These are phyloP conservation scores for Lepisosteus osseus DNA, from an alignment of 2,113 vertebrate species.

Conservation along the genomic window DNA sequence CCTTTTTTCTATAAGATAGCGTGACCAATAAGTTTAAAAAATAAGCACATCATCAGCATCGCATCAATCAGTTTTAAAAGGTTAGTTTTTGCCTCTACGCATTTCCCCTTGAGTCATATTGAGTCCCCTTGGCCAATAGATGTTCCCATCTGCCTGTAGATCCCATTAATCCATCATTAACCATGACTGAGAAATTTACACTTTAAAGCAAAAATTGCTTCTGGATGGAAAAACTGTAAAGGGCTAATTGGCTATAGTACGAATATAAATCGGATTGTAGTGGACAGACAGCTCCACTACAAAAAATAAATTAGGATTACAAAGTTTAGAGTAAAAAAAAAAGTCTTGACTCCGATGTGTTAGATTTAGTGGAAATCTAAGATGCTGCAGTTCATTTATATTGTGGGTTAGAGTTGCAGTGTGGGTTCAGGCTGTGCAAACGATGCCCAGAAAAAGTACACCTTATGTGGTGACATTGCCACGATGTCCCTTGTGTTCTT, in stretches of 20 bases:
- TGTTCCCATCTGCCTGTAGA: slow-evolving; percentile 65
- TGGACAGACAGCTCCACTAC: background rate
- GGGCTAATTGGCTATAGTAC: background rate
- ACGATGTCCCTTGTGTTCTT: background rate
- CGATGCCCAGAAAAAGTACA: too few species aligned
- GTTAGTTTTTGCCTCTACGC: background rate
- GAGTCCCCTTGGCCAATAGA: slow-evolving; percentile 52
- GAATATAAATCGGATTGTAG: background rate
- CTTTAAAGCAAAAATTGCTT: slow-evolving; percentile 35
- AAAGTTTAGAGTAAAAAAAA: too few species aligned
- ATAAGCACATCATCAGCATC: too few species aligned
- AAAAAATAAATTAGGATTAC: too few species aligned
- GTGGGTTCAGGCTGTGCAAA: too few species aligned
- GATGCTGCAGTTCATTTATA: too few species aligned
- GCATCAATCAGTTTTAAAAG: too few species aligned
- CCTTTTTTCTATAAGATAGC: background rate
- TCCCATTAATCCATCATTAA: slow-evolving; percentile 64
- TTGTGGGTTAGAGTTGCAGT: too few species aligned
- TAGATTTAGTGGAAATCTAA: too few species aligned
- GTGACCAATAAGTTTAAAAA: too few species aligned
- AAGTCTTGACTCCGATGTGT: too few species aligned
- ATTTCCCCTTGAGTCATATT: slow-evolving; percentile 14
- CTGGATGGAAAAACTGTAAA: background rate
- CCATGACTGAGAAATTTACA: slow-evolving; percentile 55
- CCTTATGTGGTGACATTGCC: slow-evolving; percentile 5